Conservation (phyloP, 64 coral and sea anemone species). For the Montipora capricornis region DNA sequence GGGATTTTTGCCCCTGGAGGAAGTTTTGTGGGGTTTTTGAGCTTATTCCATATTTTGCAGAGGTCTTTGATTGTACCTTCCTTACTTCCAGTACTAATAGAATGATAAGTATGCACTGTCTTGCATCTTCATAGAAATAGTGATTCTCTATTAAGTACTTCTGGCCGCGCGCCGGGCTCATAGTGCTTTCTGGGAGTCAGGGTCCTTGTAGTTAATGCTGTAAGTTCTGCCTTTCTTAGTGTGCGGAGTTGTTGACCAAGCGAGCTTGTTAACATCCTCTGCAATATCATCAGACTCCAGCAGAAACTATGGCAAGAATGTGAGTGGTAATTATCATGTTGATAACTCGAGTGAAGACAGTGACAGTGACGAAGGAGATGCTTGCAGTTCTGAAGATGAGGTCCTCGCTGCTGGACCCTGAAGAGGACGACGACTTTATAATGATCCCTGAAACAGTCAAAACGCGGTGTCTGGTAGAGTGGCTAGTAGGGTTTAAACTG, state of each 20-base stretch:
- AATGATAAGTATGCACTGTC: too few relatives aligned
- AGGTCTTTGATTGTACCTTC: too few relatives aligned
- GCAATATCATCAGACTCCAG: not conserved
- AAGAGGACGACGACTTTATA: not conserved
- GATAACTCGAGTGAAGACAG: conserved; percentile 15
- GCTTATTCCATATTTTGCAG: too few relatives aligned
- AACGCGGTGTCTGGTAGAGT: not conserved
- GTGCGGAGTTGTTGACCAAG: not conserved
- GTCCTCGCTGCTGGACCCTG: not conserved
- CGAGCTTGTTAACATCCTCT: not conserved
- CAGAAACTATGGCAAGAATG: not conserved
- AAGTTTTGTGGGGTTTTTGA: not conserved
- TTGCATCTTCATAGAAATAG: too few relatives aligned
- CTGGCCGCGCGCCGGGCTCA: too few relatives aligned
- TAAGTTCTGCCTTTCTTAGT: too few relatives aligned
- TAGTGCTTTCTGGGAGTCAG: too few relatives aligned
- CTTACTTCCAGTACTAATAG: not conserved
- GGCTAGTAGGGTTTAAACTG: conserved; percentile 15
- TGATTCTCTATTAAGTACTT: too few relatives aligned
- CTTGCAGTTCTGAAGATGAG: not conserved
- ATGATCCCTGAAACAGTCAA: conserved; percentile 27
- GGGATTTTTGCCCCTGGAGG: not conserved
- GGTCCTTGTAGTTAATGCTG: too few relatives aligned
- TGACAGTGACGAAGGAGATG: conserved; percentile 14
- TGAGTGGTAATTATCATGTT: conserved; percentile 11